phyloP scores from a whole-genome alignment of 1,140 invertebrate species.

The Heliothis virescens region DNA sequence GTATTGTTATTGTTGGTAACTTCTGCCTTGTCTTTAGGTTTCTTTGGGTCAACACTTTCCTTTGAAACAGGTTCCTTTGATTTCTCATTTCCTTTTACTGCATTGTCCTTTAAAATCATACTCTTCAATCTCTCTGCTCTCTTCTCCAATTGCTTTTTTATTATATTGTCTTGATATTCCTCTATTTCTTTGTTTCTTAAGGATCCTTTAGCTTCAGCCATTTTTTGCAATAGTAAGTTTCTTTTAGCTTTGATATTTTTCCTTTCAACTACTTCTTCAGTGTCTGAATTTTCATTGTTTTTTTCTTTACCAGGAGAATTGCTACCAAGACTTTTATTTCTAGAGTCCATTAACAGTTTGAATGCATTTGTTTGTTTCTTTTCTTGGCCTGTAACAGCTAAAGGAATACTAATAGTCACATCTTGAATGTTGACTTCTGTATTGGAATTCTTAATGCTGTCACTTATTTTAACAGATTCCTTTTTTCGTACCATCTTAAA shows the following conservation, averaged over 20 bases:
- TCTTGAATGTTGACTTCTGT: neutral
- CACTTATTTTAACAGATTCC: conserved; percentile 24
- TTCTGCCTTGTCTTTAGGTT: conserved; percentile 6
- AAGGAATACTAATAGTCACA: neutral
- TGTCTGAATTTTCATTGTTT: conserved; percentile 56
- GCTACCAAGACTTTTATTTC: conserved; percentile 87
- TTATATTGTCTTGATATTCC: conserved; percentile 83
- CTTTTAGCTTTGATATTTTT: conserved; percentile 83
- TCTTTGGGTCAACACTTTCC: neutral
- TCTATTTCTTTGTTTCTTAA: conserved; percentile 86
- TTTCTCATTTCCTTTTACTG: conserved; percentile 45
- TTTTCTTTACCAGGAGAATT: conserved; percentile 87
- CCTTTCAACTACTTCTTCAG: conserved; percentile 63
- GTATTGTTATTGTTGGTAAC: conserved; percentile 35
- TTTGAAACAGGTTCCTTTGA: neutral
- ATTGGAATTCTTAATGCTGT: conserved; percentile 1
- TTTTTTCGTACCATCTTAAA: conserved; percentile 73
- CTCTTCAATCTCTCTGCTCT: conserved; percentile 86
- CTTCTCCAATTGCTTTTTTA: conserved; percentile 86
- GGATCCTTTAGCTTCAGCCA: conserved; percentile 87
- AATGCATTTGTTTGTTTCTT: conserved; percentile 86
- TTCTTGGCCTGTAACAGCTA: conserved; percentile 41
- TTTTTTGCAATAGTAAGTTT: conserved; percentile 86
- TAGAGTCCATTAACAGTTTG: conserved; percentile 88
- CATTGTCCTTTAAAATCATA: conserved; percentile 70